A percentile compares a stretch with the other conserved stretches of the same genome.
Conservation (phyloP, 2,888 invertebrate species). For the Acanthococcus lagerstroemiae region DNA sequence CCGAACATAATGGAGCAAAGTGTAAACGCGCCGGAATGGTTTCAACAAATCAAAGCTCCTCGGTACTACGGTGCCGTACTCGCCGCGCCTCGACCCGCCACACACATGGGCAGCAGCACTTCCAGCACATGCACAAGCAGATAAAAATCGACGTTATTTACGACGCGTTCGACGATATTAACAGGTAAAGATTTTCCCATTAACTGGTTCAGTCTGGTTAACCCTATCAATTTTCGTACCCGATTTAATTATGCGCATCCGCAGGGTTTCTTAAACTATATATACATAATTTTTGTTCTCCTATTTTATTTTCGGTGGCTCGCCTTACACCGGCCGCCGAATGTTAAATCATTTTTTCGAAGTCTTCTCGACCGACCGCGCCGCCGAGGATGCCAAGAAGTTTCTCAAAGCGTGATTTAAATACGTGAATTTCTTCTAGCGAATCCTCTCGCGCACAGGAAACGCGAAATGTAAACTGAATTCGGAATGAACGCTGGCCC, state of each 20-base stretch:
- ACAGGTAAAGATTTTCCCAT: slow-evolving; percentile 24
- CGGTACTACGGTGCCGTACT: too few relatives aligned
- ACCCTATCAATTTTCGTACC: slow-evolving; percentile 26
- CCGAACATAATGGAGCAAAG: too few relatives aligned
- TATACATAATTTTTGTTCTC: too few relatives aligned
- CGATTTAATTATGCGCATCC: slow-evolving; percentile 20
- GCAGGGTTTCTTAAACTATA: slow-evolving; percentile 23
- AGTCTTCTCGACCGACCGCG: neutral
- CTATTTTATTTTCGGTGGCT: neutral
- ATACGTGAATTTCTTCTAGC: neutral
- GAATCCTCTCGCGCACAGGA: neutral
- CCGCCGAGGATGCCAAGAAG: neutral
- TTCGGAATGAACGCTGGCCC: too few relatives aligned
- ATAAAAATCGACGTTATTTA: slow-evolving; percentile 21
- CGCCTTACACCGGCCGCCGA: neutral
- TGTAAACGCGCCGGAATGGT: too few relatives aligned
- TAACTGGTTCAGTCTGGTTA: slow-evolving; percentile 26
- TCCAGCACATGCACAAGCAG: too few relatives aligned
- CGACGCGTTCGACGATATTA: slow-evolving; percentile 9
- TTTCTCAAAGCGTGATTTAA: neutral
- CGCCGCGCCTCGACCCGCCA: too few relatives aligned
- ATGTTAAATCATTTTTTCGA: neutral
- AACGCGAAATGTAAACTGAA: neutral
- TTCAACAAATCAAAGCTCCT: too few relatives aligned
- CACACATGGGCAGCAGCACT: too few relatives aligned